A percentile compares a stretch with the other conserved stretches of the same genome.
phyloP scores from a whole-genome alignment of 2,888 invertebrate genomes.

The Heliconius cydno region DNA sequence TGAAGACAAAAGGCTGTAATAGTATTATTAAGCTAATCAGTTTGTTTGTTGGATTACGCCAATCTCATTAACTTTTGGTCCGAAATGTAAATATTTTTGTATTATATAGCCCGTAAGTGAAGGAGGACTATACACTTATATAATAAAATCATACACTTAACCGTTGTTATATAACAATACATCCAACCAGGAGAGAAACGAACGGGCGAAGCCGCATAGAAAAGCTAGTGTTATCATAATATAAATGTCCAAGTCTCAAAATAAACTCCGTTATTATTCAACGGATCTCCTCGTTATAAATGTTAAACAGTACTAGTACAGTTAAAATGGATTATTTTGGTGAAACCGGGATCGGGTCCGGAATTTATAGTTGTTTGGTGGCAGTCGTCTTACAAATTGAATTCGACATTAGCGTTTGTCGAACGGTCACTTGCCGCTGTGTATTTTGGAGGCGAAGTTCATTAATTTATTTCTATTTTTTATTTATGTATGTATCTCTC shows the following conservation, averaged over 20 bases:
- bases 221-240: background rate
- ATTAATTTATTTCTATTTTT: background rate
- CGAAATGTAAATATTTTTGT: background rate
- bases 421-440: background rate
- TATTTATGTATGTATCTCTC: background rate
- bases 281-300: conserved; percentile 23
- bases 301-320: conserved; percentile 19
- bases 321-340: conserved; percentile 20
- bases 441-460: background rate
- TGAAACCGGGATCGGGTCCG: conserved; percentile 15
- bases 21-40: background rate
- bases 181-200: too few species aligned
- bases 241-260: background rate
- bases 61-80: background rate
- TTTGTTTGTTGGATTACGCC: background rate
- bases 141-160: too few species aligned
- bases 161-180: too few species aligned
- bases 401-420: conserved; percentile 25
- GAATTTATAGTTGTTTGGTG: conserved; percentile 23
- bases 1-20: background rate
- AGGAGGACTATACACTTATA: too few species aligned
- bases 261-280: conserved; percentile 17
- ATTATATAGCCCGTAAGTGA: too few species aligned
- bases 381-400: conserved; percentile 24
- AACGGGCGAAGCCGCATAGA: background rate